A percentile compares a stretch with the other conserved stretches of the same genome.
Evolutionary conservation across 2,888 invertebrate species (phyloP).

Genomic region (Oscheius sp.): DNA sequence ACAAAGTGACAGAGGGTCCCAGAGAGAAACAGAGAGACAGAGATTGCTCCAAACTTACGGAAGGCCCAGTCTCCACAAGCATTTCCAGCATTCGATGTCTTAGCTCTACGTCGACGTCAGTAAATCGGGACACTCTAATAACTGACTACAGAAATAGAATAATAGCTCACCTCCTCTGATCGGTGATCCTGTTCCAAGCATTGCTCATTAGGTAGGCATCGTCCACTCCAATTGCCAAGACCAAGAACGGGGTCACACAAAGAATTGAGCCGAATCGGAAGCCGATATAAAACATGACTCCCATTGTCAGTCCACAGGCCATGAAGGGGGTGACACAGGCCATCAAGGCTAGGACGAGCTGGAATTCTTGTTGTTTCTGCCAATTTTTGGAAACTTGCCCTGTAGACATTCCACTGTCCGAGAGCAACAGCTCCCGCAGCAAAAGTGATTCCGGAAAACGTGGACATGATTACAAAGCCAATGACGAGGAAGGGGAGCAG

Average conservation of each 20-base stretch:
- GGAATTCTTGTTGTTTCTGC: slow-evolving; percentile 19
- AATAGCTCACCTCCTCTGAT: slow-evolving; percentile 39
- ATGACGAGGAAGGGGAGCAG: slow-evolving; percentile 70
- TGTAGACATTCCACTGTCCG: slow-evolving; percentile 62
- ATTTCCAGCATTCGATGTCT: slow-evolving; percentile 53
- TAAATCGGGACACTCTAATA: slow-evolving; percentile 16
- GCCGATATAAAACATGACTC: slow-evolving; percentile 65
- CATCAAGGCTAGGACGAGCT: slow-evolving; percentile 66
- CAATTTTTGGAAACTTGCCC: slow-evolving; percentile 44
- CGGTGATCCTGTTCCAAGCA: slow-evolving; percentile 67
- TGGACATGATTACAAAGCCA: slow-evolving; percentile 70
- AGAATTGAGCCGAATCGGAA: slow-evolving; percentile 71
- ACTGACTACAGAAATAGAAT: neutral
- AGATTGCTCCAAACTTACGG: slow-evolving; percentile 26
- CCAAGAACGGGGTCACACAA: slow-evolving; percentile 69
- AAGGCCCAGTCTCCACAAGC: slow-evolving; percentile 62
- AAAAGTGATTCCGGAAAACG: slow-evolving; percentile 68
- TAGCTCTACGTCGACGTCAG: slow-evolving; percentile 42
- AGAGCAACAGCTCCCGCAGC: slow-evolving; percentile 61
- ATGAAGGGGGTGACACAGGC: slow-evolving; percentile 71
- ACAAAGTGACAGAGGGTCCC: neutral
- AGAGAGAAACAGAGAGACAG: neutral
- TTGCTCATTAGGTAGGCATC: slow-evolving; percentile 72
- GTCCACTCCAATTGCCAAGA: slow-evolving; percentile 71
- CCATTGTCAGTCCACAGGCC: slow-evolving; percentile 65